Percentiles rank a stretch among this genome's conserved stretches.
Conservation (phyloP, 2,888 invertebrate species). For the Eupithecia insigniata region DNA sequence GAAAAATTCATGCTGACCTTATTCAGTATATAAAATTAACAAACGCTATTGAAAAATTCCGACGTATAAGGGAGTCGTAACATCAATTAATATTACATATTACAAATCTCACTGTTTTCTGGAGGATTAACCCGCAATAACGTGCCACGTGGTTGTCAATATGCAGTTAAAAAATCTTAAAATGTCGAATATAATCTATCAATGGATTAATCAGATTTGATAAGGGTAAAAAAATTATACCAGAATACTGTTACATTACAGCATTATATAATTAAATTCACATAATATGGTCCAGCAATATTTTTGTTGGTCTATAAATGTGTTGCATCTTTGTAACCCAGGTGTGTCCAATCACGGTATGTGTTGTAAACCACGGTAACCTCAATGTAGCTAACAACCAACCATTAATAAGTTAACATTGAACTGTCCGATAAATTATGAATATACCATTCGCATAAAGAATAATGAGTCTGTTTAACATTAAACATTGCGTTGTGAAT, state of each 20-base stretch:
- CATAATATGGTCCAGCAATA: not conserved
- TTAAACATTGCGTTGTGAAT: constrained; percentile 4
- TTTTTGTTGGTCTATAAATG: not conserved
- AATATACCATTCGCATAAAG: constrained; percentile 5
- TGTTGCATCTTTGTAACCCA: not conserved
- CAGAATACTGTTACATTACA: not conserved
- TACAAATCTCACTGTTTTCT: too few relatives aligned
- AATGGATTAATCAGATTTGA: not conserved
- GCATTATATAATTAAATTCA: not conserved
- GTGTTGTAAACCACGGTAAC: constrained; percentile 1
- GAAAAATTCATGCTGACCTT: too few relatives aligned
- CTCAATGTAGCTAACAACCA: not conserved
- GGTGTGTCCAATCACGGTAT: not conserved
- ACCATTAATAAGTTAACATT: not conserved
- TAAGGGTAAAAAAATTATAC: too few relatives aligned
- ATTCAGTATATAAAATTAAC: too few relatives aligned
- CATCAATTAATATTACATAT: too few relatives aligned
- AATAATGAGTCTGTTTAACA: not conserved
- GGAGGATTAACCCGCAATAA: too few relatives aligned
- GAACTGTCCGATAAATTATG: constrained; percentile 8
- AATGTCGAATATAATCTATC: not conserved
- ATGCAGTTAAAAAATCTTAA: too few relatives aligned
- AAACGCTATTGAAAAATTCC: too few relatives aligned
- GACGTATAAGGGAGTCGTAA: too few relatives aligned
- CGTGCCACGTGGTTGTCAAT: too few relatives aligned